Evolutionary conservation across 92 coral and sea anemone genomes (phyloP), one percentile per base, ranked within the genome.

Genomic region (Actinostola sp.): DNA sequence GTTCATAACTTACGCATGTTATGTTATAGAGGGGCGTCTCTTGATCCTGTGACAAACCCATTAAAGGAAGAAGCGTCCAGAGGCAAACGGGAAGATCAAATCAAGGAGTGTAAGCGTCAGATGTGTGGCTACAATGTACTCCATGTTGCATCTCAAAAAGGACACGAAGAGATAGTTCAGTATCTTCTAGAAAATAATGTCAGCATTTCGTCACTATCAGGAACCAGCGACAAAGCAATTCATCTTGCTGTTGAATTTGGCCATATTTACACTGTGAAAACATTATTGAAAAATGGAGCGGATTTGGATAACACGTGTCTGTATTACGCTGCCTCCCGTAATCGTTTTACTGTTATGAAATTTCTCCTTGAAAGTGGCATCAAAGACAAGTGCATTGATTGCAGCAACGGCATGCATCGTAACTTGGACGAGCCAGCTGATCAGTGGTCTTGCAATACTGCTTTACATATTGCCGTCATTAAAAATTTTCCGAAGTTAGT

Each of bases 191-290:
- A 67, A 42, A 38, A 60, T 14, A 81, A 81, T 33, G 70, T 75
- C 9, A 65, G 74, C 16, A 71, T 83, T 36, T 29, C 41, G 0
- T 31, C 60, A 0, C 20, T 67, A 15, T 68, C 84, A 27, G 75
- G 66, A 13, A 60, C 70, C 7, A 66, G 73, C 60, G 33, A 72
- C 41, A 79, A 84, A 7, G 66, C 92, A 14, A 41, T 87, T 1
- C 85, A 90, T 33, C 55, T 90, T 2, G 92, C 97, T 0, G 88
- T 89, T 28, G 80, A 83, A 43, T 62, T 63, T 62, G 92, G 97
- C 0, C 97, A 83, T 33, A 48, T 83, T 26, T 67, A 72, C 13
- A 61, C 83, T 20, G 69, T 90, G 9, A 61, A 80, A 49, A 14
- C 67, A 32, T 56, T 90, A 61, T 27, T 74, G 54, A 23, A 43